A percentile compares a stretch with the other conserved stretches of the same genome.
Conservation (phyloP, 2,113 vertebrate species). For the Nerophis lumbriciformis region DNA sequence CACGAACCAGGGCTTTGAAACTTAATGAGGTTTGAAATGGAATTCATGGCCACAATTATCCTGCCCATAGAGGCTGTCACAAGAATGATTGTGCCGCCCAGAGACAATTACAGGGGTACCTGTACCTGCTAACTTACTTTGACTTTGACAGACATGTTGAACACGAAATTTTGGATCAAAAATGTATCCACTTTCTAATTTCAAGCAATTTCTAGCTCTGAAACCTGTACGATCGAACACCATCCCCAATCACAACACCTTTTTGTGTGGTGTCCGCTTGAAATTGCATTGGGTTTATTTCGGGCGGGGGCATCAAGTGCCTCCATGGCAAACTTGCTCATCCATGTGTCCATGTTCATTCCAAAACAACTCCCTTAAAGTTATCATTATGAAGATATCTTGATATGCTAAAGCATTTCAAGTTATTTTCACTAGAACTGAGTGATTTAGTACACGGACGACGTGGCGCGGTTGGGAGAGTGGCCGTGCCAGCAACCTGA, state of each 20-base stretch:
- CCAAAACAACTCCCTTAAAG: too few relatives aligned
- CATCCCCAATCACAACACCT: not conserved
- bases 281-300: too few relatives aligned
- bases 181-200: not conserved
- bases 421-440: too few relatives aligned
- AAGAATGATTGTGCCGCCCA: slow-evolving; percentile 56
- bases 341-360: too few relatives aligned
- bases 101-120: slow-evolving; percentile 56
- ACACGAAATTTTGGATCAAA: not conserved
- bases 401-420: too few relatives aligned
- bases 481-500: too few relatives aligned
- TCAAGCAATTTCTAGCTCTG: not conserved
- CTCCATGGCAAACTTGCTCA: too few relatives aligned
- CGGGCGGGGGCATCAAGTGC: too few relatives aligned
- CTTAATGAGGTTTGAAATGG: slow-evolving; percentile 75
- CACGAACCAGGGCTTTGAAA: slow-evolving; percentile 67
- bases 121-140: slow-evolving; percentile 20
- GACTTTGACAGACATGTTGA: not conserved
- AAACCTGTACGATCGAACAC: not conserved
- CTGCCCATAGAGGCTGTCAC: slow-evolving; percentile 53
- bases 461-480: too few relatives aligned
- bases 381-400: too few relatives aligned
- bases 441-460: too few relatives aligned
- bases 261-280: too few relatives aligned
- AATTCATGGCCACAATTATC: slow-evolving; percentile 65